These are phyloP conservation scores for Puntigrus tetrazona DNA, from an alignment of 2,113 vertebrate species.

Conservation along the genomic window DNA sequence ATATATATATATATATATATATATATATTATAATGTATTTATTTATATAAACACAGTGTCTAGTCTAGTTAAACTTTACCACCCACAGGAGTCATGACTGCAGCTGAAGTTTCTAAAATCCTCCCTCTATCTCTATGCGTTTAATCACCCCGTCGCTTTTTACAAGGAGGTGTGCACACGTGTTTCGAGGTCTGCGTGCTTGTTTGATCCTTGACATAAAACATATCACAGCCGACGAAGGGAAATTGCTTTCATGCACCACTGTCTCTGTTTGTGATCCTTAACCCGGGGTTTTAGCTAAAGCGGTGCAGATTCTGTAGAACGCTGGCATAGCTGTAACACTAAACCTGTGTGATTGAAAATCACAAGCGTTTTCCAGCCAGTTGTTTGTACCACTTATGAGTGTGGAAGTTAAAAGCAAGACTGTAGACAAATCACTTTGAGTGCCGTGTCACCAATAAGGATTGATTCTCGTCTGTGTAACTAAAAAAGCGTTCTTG, in stretches of 20 bases:
- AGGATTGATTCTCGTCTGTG: background rate
- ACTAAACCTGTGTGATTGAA: conserved; percentile 22
- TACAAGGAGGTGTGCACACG: conserved; percentile 20
- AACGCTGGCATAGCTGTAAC: background rate
- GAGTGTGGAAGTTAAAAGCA: background rate
- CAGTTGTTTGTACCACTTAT: background rate
- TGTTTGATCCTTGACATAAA: conserved; percentile 42
- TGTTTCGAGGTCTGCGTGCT: background rate
- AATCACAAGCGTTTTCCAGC: background rate
- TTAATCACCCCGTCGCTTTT: background rate
- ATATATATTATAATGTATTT: background rate
- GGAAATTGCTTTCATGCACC: conserved; percentile 48
- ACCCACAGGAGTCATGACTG: background rate
- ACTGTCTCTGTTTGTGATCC: conserved; percentile 28
- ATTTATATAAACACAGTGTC: background rate
- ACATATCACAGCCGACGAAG: conserved; percentile 23
- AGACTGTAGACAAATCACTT: conserved; percentile 18
- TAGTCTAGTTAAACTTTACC: conserved; percentile 12
- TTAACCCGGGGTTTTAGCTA: conserved; percentile 38
- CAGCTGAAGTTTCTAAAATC: conserved; percentile 8
- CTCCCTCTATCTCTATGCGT: background rate
- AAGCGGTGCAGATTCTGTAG: conserved; percentile 17
- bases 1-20: background rate
- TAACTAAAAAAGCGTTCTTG: background rate
- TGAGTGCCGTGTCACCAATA: background rate